phyloP scores from a whole-genome alignment of 2,888 invertebrate genomes.

The Amorpha juglandis region DNA sequence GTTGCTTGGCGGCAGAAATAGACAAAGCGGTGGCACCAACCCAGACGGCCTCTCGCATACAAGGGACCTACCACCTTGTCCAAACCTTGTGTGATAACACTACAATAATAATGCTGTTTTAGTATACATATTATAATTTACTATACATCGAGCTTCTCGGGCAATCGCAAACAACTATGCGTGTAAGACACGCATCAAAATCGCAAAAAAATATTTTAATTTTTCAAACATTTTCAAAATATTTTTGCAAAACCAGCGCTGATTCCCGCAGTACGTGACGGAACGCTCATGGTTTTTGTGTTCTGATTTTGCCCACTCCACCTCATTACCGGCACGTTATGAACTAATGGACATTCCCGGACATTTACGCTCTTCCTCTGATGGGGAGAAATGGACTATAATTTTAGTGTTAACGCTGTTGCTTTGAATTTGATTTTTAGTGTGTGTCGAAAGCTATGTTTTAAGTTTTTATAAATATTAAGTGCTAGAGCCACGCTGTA shows the following conservation, averaged over 20 bases:
- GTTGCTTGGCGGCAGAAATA: too few species aligned
- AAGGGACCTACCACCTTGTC: too few species aligned
- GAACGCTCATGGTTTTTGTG: slow-evolving; percentile 53
- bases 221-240: not conserved
- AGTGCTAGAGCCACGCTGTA: too few species aligned
- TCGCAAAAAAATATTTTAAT: not conserved
- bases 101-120: too few species aligned
- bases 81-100: too few species aligned
- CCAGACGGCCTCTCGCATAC: too few species aligned
- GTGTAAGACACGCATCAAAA: not conserved
- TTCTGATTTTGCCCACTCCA: slow-evolving; percentile 63
- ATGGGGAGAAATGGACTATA: slow-evolving; percentile 60
- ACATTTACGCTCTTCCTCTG: slow-evolving; percentile 60
- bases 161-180: not conserved
- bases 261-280: slow-evolving; percentile 60
- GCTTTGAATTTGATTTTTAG: slow-evolving; percentile 36
- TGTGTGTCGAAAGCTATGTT: slow-evolving; percentile 19
- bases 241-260: slow-evolving; percentile 33
- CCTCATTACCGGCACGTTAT: slow-evolving; percentile 71
- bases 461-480: not conserved
- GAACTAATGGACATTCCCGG: slow-evolving; percentile 70
- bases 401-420: slow-evolving; percentile 48
- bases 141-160: too few species aligned
- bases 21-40: too few species aligned
- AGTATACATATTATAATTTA: too few species aligned